Evolutionary conservation across 2,888 invertebrate genomes (phyloP).

Genomic region (Galeruca laticollis): DNA sequence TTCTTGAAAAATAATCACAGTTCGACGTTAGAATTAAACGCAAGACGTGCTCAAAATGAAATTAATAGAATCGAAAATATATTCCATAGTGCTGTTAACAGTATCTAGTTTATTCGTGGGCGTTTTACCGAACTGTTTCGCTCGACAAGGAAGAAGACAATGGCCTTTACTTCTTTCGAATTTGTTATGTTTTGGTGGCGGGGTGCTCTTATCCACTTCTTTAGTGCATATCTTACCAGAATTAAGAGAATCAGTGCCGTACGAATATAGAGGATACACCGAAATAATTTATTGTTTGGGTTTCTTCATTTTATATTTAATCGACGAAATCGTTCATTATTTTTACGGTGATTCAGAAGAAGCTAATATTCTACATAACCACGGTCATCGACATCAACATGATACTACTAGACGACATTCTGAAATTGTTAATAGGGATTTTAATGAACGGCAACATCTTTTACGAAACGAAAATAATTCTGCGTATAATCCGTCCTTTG

Average conservation of each 20-base stretch:
- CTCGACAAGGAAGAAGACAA: conserved; percentile 70
- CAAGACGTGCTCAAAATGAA: conserved; percentile 36
- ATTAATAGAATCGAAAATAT: conserved; percentile 68
- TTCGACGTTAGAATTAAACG: background rate
- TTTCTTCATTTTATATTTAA: conserved; percentile 78
- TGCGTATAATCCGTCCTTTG: conserved; percentile 56
- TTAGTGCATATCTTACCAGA: conserved; percentile 86
- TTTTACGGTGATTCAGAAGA: conserved; percentile 70
- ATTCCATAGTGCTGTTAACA: conserved; percentile 76
- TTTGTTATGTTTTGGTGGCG: conserved; percentile 84
- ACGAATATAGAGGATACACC: conserved; percentile 67
- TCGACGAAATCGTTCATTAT: conserved; percentile 80
- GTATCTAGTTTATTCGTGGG: conserved; percentile 79
- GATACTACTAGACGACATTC: conserved; percentile 44
- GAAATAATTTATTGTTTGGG: conserved; percentile 78
- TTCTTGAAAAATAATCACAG: background rate
- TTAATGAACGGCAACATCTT: conserved; percentile 41
- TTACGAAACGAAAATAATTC: conserved; percentile 41
- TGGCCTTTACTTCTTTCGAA: conserved; percentile 76
- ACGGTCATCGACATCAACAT: conserved; percentile 8
- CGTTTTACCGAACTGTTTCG: conserved; percentile 76
- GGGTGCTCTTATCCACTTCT: conserved; percentile 82
- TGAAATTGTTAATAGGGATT: conserved; percentile 34
- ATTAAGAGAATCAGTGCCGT: conserved; percentile 70
- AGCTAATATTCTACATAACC: conserved; percentile 45